Percentiles rank a stretch among this genome's conserved stretches.
phyloP scores from a whole-genome alignment of 2,797 vertebrate genomes.

The Poecile montanus region DNA sequence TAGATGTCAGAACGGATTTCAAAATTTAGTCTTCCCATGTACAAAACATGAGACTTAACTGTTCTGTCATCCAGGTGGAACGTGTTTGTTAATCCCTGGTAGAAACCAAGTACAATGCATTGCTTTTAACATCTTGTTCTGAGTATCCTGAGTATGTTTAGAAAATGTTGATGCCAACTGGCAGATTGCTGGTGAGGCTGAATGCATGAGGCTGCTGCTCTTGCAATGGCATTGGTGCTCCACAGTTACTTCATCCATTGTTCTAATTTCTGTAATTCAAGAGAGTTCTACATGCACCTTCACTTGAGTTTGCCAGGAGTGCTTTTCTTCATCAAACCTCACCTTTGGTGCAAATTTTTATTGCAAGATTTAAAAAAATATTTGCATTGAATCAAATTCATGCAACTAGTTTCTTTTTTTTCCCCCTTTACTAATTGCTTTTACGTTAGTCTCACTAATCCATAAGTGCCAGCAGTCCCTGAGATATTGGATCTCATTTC shows the following conservation, averaged over 20 bases:
- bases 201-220: background rate
- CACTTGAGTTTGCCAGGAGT: background rate
- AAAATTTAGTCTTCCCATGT: conserved; percentile 5
- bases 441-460: conserved; percentile 41
- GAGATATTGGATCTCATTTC: conserved; percentile 60
- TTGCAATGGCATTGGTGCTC: background rate
- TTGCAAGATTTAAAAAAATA: background rate
- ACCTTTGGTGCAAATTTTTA: background rate
- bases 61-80: conserved; percentile 47
- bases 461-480: conserved; percentile 62
- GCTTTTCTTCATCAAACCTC: background rate
- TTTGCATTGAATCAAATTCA: background rate
- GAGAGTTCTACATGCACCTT: background rate
- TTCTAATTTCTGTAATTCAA: background rate
- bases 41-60: background rate
- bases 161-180: conserved; percentile 47
- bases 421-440: conserved; percentile 16
- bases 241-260: background rate
- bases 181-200: conserved; percentile 25
- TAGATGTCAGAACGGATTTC: background rate
- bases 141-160: conserved; percentile 43
- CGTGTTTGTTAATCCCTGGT: conserved; percentile 21
- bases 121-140: conserved; percentile 36
- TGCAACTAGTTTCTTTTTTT: background rate
- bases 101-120: background rate